Base-by-base conservation (phyloP, 2,888 invertebrate genomes). In the Eupithecia subumbrata region DNA sequence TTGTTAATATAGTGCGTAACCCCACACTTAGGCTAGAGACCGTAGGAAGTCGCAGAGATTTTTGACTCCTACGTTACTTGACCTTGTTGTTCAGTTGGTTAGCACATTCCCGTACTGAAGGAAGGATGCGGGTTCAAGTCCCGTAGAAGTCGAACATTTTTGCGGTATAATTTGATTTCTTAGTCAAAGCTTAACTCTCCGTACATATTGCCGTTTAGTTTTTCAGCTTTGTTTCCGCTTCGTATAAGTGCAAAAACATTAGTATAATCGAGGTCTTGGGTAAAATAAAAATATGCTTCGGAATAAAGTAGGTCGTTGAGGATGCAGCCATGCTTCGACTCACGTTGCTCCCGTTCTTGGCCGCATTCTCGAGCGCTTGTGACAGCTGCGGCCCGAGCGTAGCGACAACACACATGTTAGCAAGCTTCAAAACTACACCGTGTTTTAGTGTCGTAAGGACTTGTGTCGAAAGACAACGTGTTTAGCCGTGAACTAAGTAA, bases 301-400 rank as follows among this genome's bases (percentile, higher is more conserved):
- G 5, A 68, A 68, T 68, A 7, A 25, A 43, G 64, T 71, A 73
- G 73, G 48, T 68, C 56, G 69, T 73, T 70, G 67, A 68, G 60
- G 74, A 82, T 84, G 83, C 78, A 86, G 90, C 88, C 93, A 92
- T 93, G 94, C 93, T 85, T 82, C 82, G 88, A 94, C 95, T 95
- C 94, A 95, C 95, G 90, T 91, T 93, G 95, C 96, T 96, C 93
- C 96, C 96, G 91, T 95, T 96, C 93, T 96, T 96, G 91, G 95
- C 95, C 85, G 95, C 95, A 89, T 95, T 96, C 96, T 97, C 97
- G 95, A 97, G 96, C 95, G 96, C 96, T 96, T 97, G 94, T 84
- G 95, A 90, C 88, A 95, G 92, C 95, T 94, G 94, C 89, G 60
- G 60, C 60, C 87, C 89, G 88, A 74, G 89, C 89, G 89, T 88